A percentile compares a stretch with the other conserved stretches of the same genome.
Evolutionary conservation across 2,113 vertebrate genomes (phyloP).

Genomic region (Anoplopoma fimbria): DNA sequence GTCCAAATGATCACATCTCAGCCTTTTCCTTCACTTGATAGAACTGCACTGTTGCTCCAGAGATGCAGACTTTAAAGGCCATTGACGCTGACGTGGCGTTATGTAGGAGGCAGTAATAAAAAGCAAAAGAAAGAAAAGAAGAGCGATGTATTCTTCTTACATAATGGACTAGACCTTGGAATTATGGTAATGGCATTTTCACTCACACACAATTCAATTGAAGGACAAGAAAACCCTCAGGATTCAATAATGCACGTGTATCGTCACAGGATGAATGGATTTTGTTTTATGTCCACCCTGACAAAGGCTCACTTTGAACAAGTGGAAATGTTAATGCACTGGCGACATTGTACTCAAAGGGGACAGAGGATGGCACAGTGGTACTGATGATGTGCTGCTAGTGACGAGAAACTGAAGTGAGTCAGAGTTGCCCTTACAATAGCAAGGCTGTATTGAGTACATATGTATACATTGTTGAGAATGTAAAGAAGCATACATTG

Average conservation of each 20-base stretch:
- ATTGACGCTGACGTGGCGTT: slow-evolving; percentile 1
- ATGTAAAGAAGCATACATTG: neutral
- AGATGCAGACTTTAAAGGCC: slow-evolving; percentile 30
- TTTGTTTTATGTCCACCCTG: slow-evolving; percentile 21
- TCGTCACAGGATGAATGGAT: slow-evolving; percentile 14
- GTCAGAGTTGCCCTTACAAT: neutral
- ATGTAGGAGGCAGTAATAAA: slow-evolving; percentile 5
- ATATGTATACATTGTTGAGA: neutral
- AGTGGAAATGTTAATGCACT: neutral
- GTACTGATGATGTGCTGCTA: no score
- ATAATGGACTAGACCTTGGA: slow-evolving; percentile 14
- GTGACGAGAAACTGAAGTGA: neutral
- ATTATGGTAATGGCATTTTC: slow-evolving; percentile 39
- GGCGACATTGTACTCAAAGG: slow-evolving; percentile 1
- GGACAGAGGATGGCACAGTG: neutral
- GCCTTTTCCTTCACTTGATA: slow-evolving; percentile 18
- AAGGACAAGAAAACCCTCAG: slow-evolving; percentile 37
- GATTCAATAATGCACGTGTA: slow-evolving; percentile 19
- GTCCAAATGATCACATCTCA: slow-evolving; percentile 1
- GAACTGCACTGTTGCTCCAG: neutral
- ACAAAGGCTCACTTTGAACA: slow-evolving; percentile 3
- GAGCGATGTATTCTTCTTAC: slow-evolving; percentile 26
- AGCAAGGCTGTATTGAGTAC: neutral
- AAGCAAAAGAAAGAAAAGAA: neutral
- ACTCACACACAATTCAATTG: slow-evolving; percentile 10